Evolutionary conservation across 1,140 invertebrate genomes (phyloP), one percentile per base, ranked within the genome.

Genomic region (Dreissena rostriformis): DNA sequence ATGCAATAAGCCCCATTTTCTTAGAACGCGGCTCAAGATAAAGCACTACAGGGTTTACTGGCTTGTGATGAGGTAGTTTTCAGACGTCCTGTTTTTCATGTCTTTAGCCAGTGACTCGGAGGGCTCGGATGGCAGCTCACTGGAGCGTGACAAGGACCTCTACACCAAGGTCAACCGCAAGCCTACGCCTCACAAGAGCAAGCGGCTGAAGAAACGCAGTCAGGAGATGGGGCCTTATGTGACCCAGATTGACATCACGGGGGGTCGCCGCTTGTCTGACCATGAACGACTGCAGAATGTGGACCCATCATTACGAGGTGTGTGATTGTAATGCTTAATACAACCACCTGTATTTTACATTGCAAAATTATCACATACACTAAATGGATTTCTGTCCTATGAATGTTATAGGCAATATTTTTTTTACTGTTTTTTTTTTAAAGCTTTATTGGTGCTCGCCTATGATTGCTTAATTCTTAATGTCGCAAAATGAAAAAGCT

Each of bases 101-200:
- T n/a, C n/a, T n/a, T n/a, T n/a, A n/a, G n/a, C n/a, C n/a, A n/a
- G n/a, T n/a, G 92, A 93, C 52, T 93, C 92, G 0, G 92, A 92
- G 28, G 92, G 92, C 24, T 98, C 97, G 87, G 97, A 97, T 77
- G 96, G 96, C 93, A 97, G 96, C 90, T 97, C 96, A 65, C 92
- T 96, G 66, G 97, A 97, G 91, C 94, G 96, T 80, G 94, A 96
- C 93, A 95, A 88, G 95, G 96, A 96, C 84, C 94, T 95, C 8
- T 94, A 95, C 84, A 93, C 94, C 22, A 96, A 96, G 91, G 95
- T 95, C 28, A 96, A 95, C 88, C 95, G 96, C 90, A 88, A 88
- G 79, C 94, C 96, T 15, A 95, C 95, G 28, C 95, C 96, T n/a
- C 96, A 97, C 91, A 97, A 97, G 91, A 95, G 96, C 88, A 95